phyloP scores from a whole-genome alignment of 2,888 invertebrate genomes.

The Melieria crassipennis region DNA sequence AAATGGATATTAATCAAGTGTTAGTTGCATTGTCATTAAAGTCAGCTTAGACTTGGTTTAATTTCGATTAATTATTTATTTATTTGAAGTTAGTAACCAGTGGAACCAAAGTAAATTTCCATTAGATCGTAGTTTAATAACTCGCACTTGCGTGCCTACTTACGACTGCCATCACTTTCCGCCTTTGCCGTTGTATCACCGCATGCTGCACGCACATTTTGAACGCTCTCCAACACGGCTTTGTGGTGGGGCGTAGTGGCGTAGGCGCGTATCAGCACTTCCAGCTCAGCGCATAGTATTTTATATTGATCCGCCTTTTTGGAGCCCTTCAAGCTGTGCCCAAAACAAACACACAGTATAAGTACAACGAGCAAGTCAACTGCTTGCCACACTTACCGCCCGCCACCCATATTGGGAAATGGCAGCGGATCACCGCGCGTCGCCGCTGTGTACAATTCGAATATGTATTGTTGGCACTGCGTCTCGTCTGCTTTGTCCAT shows the following conservation, averaged over 20 bases:
- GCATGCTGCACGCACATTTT: conserved; percentile 70
- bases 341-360: neutral
- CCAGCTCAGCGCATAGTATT: conserved; percentile 89
- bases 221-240: conserved; percentile 79
- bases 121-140: too few relatives aligned
- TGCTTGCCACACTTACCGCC: conserved; percentile 63
- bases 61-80: too few relatives aligned
- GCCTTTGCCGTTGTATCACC: conserved; percentile 70
- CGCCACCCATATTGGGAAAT: conserved; percentile 74
- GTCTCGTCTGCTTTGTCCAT: conserved; percentile 87
- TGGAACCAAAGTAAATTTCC: too few relatives aligned
- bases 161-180: conserved; percentile 67
- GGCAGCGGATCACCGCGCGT: conserved; percentile 84
- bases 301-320: conserved; percentile 91
- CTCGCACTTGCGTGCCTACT: conserved; percentile 27
- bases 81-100: too few relatives aligned
- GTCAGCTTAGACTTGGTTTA: neutral
- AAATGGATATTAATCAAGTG: neutral
- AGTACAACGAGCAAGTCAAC: neutral
- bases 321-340: conserved; percentile 61
- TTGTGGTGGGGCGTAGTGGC: conserved; percentile 82
- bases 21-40: neutral
- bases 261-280: conserved; percentile 81
- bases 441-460: conserved; percentile 82
- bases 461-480: conserved; percentile 86